Base-by-base conservation (phyloP, 2,888 invertebrate species). In the Anodontia alba region DNA sequence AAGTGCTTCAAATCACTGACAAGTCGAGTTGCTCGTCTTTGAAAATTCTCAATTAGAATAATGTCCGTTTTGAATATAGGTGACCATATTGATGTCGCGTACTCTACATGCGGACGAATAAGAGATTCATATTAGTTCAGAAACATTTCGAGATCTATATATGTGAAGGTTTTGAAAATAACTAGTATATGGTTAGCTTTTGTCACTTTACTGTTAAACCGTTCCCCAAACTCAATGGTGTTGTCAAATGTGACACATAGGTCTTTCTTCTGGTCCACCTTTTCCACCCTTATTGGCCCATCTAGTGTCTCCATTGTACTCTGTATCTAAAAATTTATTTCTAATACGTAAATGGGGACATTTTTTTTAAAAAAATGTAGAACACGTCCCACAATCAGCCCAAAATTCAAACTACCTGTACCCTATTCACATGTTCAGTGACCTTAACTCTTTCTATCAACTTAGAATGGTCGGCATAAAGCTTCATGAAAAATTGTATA, bases 361-460 rank as follows among this genome's bases (percentile, higher is more conserved):
- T 17, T 12, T 43, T 43, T 43, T 17, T 43, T 43, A 17, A 43
- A 43, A n/a, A n/a, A n/a, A n/a, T n/a, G n/a, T n/a, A n/a, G n/a
- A n/a, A n/a, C n/a, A n/a, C n/a, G n/a, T n/a, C n/a, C n/a, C n/a
- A n/a, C n/a, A n/a, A n/a, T n/a, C n/a, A n/a, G n/a, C n/a, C n/a
- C n/a, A n/a, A n/a, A n/a, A n/a, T n/a, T n/a, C n/a, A n/a, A n/a
- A n/a, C n/a, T n/a, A n/a, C n/a, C n/a, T n/a, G 26, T 38, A 54
- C 57, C 43, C 69, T 23, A 43, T 33, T 23, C 72, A 23, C 12
- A 78, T 5, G 51, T n/a, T n/a, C n/a, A n/a, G n/a, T n/a, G n/a
- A n/a, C n/a, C n/a, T n/a, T n/a, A n/a, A n/a, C n/a, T n/a, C n/a
- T n/a, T n/a, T n/a, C n/a, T n/a, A n/a, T n/a, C n/a, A n/a, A n/a